Evolutionary conservation across 2,113 vertebrate species (phyloP), one percentile per base, ranked within the genome.

Genomic region (Lethenteron reissneri): DNA sequence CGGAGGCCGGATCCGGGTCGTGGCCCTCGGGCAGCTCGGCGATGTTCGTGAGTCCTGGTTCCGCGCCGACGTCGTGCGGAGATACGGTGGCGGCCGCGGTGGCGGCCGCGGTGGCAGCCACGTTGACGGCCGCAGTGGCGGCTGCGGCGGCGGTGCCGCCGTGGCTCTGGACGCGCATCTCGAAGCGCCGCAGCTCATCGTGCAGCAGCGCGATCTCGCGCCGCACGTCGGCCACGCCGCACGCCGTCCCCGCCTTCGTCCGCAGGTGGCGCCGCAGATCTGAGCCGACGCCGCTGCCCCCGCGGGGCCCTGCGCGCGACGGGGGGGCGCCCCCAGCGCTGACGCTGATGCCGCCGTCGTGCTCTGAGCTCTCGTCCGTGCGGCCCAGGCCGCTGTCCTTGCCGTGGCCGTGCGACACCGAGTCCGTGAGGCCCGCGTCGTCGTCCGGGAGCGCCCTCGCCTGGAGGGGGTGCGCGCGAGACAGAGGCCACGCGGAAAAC

Each of bases 341-440:
- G 41, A 41, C 41, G 41, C 41, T 5, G 41, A 41, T 5, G 41
- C 41, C 41, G 41, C 41, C 88, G 0, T 87, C 85, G 1, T 87
- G 83, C 9, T 81, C 79, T 9, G 86, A 75, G 71, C 82, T 84
- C 73, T 83, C 83, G 72, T 89, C 87, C 2, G 84, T 88, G 70
- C 83, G 81, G 56, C 82, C 84, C 68, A 83, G 79, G 0, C 84
- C 80, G 13, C 82, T 84, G 73, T 89, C 86, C 75, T 86, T 89
- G 77, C 87, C 85, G 1, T 85, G 87, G 75, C 83, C 83, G 74
- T 87, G 41, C 41, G 41, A 41, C 41, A 41, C 41, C 41, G 41
- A 41, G 41, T 41, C 41, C 41, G 41, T 41, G 41, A 41, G 41
- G 41, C 41, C 41, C 41, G 41, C 41, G 41, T 41, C 41, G 6